Percentiles rank a stretch among this genome's conserved stretches.
Evolutionary conservation across 2,888 invertebrate species (phyloP).

Genomic region (Tiliacea aurago): DNA sequence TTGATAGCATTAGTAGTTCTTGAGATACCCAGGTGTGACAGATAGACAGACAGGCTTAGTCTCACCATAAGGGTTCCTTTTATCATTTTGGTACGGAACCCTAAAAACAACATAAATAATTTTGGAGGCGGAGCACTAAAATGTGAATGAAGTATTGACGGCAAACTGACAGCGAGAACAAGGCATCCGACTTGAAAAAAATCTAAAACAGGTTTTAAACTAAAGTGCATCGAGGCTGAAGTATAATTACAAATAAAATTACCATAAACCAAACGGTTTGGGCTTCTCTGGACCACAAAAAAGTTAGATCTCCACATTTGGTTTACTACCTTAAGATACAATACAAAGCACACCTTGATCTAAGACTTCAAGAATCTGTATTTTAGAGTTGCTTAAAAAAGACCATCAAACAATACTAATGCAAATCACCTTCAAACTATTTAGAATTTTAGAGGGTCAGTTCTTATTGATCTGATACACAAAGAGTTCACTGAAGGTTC

Average conservation of each 20-base stretch:
- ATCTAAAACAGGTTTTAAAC: no score
- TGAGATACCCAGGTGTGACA: no score
- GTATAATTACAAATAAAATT: background rate
- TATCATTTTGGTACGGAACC: no score
- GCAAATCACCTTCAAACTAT: conserved; percentile 29
- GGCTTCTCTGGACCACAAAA: background rate
- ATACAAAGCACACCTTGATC: conserved; percentile 1
- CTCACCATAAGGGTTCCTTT: no score
- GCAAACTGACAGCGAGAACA: no score
- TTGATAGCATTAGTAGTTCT: no score
- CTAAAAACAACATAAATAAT: no score
- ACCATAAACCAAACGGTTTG: background rate
- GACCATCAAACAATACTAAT: conserved; percentile 31
- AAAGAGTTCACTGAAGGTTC: conserved; percentile 4
- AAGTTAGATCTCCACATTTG: background rate
- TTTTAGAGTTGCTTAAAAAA: conserved; percentile 9
- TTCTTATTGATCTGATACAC: conserved; percentile 9
- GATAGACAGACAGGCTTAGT: no score
- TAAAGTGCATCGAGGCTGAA: no score
- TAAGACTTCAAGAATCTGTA: background rate
- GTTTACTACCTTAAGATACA: background rate
- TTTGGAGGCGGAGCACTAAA: no score
- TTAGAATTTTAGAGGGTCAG: conserved; percentile 37
- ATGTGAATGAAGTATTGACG: no score
- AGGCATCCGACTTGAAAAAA: no score